These are phyloP conservation scores for Myotis lucifugus DNA, from an alignment of 2,113 vertebrate species.

Conservation along the genomic window DNA sequence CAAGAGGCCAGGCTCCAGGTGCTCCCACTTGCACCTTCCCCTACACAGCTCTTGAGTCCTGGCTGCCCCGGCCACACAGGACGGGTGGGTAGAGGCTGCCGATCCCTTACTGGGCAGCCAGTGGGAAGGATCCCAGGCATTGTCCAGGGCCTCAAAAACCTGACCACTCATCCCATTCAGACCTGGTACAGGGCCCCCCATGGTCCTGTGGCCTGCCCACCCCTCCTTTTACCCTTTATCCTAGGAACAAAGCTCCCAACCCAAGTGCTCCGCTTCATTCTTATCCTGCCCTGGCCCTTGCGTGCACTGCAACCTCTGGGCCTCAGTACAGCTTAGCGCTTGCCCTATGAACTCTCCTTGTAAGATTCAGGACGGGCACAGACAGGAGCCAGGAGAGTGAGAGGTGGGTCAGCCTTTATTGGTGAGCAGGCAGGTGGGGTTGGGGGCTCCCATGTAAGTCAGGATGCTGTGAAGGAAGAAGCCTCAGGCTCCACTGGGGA, in stretches of 20 bases:
- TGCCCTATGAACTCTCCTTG: background rate
- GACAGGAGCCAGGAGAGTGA: background rate
- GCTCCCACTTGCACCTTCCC: background rate
- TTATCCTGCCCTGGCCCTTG: background rate
- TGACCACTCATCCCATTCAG: background rate
- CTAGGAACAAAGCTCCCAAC: background rate
- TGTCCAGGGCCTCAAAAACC: background rate
- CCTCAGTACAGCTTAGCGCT: background rate
- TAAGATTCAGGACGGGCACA: background rate
- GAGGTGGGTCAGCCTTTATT: constrained; percentile 40
- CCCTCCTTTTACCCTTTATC: background rate
- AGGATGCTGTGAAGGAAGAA: background rate
- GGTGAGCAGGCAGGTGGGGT: background rate
- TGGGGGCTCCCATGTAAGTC: background rate
- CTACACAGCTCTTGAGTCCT: background rate
- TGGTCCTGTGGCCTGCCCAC: background rate
- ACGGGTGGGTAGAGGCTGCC: background rate
- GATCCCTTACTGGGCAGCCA: background rate
- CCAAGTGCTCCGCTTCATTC: background rate
- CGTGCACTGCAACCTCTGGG: background rate
- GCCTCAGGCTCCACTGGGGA: background rate
- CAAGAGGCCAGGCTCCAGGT: background rate
- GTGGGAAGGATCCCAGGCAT: background rate
- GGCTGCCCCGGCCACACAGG: too few species aligned
- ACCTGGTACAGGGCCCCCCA: too few species aligned